Evolutionary conservation across 2,888 invertebrate genomes (phyloP), one percentile per base, ranked within the genome.

Genomic region (Baccha elongata): DNA sequence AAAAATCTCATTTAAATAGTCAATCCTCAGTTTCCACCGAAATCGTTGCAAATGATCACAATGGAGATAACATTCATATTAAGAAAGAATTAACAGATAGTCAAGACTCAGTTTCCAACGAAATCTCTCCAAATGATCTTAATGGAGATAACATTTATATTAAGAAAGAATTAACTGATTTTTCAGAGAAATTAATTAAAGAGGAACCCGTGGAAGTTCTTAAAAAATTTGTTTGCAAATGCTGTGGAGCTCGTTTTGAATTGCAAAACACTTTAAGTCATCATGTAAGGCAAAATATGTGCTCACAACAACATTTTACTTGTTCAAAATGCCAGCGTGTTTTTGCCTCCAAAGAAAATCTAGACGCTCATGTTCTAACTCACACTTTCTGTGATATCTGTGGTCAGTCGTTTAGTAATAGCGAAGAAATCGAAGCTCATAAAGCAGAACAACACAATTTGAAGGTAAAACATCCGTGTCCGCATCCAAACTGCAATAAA

Each of bases 251-350:
- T 19, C 42, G 44, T 7, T 60, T 60, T 29, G 44, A 42, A 17
- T 60, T 60, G 19, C 60, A 60, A 44, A 60, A 60, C 44, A 60
- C 60, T 4, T 29, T 60, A 44, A 60, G 60, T 29, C 60, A 60
- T 44, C 60, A 60, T n/a, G 29, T 60, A 3, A 26, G 60, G n/a
- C 60, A 60, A 17, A 60, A 60, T 60, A 60, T 19, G 29, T 60
- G 60, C 21, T 60, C 60, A 10, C 42, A 29, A 44, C 11, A 60
- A 17, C 60, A 60, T 29, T 60, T 44, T 17, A 60, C 60, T n/a
- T 60, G 60, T n/a, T 8, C 10, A 2, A 60, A 44, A 4, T 60
- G 60, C 17, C 15, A 60, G 29, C 42, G 5, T 11, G 60, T 60
- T 15, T 60, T 60, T n/a, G 44, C 42, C n/a, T 60, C 60, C 11